Conservation (phyloP, 2,797 vertebrate genomes). For the Carduelis carduelis region DNA sequence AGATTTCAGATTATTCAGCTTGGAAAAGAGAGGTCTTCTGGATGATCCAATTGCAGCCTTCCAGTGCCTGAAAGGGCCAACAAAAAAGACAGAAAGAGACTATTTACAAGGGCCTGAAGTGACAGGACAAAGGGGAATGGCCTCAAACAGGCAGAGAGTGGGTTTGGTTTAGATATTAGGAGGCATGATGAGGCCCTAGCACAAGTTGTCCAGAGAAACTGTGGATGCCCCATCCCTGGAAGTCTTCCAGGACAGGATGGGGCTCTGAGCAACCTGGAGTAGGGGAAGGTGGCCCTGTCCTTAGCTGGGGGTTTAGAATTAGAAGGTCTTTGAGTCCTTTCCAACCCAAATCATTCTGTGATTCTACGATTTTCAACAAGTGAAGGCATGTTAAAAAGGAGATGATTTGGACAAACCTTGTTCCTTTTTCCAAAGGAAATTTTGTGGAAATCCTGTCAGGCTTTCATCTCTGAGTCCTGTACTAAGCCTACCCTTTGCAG, state of each 20-base stretch:
- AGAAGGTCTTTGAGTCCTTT: background rate
- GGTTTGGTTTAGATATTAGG: background rate
- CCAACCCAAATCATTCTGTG: background rate
- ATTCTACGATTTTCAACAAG: background rate
- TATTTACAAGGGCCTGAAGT: background rate
- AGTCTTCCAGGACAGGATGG: background rate
- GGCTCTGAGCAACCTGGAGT: background rate
- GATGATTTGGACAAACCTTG: background rate
- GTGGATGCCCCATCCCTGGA: background rate
- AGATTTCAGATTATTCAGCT: background rate
- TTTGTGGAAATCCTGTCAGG: background rate
- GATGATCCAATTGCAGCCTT: background rate
- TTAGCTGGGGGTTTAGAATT: background rate
- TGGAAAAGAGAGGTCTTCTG: accelerated
- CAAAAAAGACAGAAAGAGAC: background rate
- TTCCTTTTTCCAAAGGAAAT: background rate
- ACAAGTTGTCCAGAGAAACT: background rate
- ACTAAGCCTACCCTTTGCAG: background rate
- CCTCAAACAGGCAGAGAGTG: background rate
- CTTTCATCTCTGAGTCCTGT: background rate
- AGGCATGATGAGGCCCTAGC: accelerated
- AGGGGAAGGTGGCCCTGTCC: background rate
- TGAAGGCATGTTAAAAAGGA: background rate
- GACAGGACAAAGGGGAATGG: background rate
- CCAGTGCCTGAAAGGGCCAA: background rate